Evolutionary conservation across 2,113 vertebrate genomes (phyloP).

Genomic region (Formicarius rufipectus): DNA sequence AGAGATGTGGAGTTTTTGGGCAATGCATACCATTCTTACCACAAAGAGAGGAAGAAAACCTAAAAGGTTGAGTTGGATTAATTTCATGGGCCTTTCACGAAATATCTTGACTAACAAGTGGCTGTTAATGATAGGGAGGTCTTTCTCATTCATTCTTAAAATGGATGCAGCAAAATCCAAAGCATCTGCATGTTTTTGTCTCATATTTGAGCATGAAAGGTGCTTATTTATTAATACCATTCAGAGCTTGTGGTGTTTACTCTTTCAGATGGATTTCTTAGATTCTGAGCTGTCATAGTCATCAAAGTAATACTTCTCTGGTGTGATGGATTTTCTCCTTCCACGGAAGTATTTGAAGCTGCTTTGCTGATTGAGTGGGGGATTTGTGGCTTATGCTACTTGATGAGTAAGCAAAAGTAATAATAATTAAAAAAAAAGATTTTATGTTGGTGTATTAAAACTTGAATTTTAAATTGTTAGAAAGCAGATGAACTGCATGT

Average conservation of each 20-base stretch:
- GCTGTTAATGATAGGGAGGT: neutral
- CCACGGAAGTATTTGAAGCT: neutral
- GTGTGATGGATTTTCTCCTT: neutral
- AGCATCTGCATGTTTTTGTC: neutral
- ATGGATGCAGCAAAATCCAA: neutral
- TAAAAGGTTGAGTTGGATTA: neutral
- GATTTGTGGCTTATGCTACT: neutral
- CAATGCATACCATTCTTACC: neutral
- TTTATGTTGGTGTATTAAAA: neutral
- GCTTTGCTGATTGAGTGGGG: neutral
- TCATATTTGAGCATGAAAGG: neutral
- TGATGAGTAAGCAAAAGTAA: neutral
- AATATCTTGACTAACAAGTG: neutral
- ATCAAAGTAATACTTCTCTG: neutral
- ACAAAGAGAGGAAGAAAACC: neutral
- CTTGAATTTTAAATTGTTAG: neutral
- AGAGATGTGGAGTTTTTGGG: neutral
- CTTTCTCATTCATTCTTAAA: neutral
- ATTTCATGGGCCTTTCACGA: neutral
- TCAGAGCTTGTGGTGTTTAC: neutral
- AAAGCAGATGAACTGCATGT: neutral
- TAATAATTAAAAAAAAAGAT: too few relatives aligned
- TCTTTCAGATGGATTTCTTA: neutral
- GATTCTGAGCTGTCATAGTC: neutral
- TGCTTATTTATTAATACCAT: neutral